Percentiles rank a stretch among this genome's conserved stretches.
phyloP scores from a whole-genome alignment of 2,113 vertebrate genomes.

The Pristiophorus japonicus region DNA sequence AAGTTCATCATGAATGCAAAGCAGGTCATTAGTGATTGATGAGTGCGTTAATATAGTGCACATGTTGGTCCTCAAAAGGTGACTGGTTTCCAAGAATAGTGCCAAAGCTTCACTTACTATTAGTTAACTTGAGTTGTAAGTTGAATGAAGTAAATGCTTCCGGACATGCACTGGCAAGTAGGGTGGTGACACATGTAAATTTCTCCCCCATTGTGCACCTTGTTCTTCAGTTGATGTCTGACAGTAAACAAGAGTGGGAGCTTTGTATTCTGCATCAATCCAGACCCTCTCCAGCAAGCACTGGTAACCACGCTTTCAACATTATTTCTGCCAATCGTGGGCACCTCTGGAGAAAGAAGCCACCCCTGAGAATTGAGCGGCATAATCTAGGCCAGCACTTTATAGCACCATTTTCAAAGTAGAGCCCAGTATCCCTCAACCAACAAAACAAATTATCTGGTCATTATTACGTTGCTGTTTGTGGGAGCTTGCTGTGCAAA shows the following conservation, averaged over 20 bases:
- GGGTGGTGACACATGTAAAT: background rate
- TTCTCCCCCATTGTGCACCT: background rate
- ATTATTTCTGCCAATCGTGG: background rate
- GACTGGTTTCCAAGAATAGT: background rate
- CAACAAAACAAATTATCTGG: too few relatives aligned
- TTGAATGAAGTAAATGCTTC: slow-evolving; percentile 14
- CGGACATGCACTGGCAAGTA: background rate
- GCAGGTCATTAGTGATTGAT: slow-evolving; percentile 10
- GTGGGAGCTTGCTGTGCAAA: too few relatives aligned
- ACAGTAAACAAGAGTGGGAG: background rate
- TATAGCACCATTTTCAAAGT: too few relatives aligned
- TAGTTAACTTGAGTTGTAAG: background rate
- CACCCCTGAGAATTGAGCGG: background rate
- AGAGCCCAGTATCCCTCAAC: too few relatives aligned
- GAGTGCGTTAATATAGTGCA: background rate
- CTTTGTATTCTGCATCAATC: background rate
- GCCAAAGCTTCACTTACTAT: background rate
- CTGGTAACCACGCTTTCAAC: background rate
- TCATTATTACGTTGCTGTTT: too few relatives aligned
- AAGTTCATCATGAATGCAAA: background rate
- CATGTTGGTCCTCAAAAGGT: background rate
- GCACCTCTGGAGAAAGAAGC: background rate
- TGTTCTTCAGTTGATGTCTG: background rate
- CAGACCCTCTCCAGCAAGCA: background rate
- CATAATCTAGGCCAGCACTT: background rate